phyloP scores from a whole-genome alignment of 1,140 invertebrate genomes.

The Lasioglossum albipes region DNA sequence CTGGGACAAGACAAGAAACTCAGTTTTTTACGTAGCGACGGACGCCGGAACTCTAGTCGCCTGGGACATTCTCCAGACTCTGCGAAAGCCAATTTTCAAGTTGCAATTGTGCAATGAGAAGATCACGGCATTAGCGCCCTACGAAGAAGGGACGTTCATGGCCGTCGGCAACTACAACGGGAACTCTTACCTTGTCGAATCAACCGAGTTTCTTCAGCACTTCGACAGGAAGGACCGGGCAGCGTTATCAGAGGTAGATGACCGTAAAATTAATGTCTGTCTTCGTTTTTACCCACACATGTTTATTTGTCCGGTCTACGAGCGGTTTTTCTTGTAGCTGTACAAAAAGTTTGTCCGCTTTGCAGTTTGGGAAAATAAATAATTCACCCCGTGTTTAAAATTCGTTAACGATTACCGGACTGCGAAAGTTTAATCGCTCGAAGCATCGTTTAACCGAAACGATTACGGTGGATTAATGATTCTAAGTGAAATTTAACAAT shows the following conservation, averaged over 20 bases:
- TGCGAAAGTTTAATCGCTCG: too few relatives aligned
- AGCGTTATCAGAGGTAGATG: conserved; percentile 86
- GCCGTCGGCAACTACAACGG: conserved; percentile 91
- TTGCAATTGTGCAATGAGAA: conserved; percentile 87
- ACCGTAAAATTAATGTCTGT: neutral
- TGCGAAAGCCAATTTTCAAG: conserved; percentile 88
- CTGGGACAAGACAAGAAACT: conserved; percentile 89
- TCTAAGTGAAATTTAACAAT: too few relatives aligned
- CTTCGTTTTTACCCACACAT: neutral
- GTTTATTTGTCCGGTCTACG: too few relatives aligned
- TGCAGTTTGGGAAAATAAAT: too few relatives aligned
- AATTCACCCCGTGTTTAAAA: too few relatives aligned
- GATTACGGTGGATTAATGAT: too few relatives aligned
- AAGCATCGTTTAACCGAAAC: too few relatives aligned
- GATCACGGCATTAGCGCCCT: conserved; percentile 81
- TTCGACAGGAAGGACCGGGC: conserved; percentile 92
- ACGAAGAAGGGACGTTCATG: conserved; percentile 83
- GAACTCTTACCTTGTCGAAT: conserved; percentile 90
- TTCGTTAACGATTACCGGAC: too few relatives aligned
- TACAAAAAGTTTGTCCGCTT: too few relatives aligned
- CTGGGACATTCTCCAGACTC: conserved; percentile 92
- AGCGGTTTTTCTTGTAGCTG: too few relatives aligned
- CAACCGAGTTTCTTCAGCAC: conserved; percentile 89
- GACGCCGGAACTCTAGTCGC: conserved; percentile 89
- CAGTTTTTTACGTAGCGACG: conserved; percentile 72